Evolutionary conservation across 2,797 vertebrate species (phyloP), one percentile per base, ranked within the genome.

Genomic region (Anguilla megastoma): DNA sequence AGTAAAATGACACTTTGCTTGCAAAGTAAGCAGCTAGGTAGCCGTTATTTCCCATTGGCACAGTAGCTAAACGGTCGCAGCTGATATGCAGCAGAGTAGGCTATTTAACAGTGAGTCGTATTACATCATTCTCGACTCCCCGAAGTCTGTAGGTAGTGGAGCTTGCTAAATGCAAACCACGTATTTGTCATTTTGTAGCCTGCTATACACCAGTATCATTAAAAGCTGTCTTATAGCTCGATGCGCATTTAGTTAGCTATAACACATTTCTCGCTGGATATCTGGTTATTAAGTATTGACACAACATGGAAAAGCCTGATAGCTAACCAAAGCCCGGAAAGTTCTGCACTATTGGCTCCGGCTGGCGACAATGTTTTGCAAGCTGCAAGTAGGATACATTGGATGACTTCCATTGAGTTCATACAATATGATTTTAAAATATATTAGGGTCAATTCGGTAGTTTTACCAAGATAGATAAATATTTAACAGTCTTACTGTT

Each of bases 41-140:
- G 12, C 33, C n/a, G 16, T 7, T 3, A 14, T 18, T 7, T 36
- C 27, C n/a, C 27, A 16, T 56, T 33, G 14, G 52, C 5, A 56
- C 12, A 33, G 14, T 84, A 84, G 52, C 50, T 56, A 30, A 33
- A 24, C 4, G 50, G 54, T 33, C 12, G 83, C 50, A 84, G 27
- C 83, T 56, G 83, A 52, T 84, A 14, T 24, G 52, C n/a, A 48
- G 79, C 41, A 50, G 63, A 69, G 36, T 82, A 45, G 41, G 41
- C 41, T 45, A 30, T 82, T 50, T 87, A 84, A 30, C 60, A 69
- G 27, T 24, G 18, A 30, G 18, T 52, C 27, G 1, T 87, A 14
- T 87, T 88, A 60, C 87, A 85, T 88, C 82, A 88, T 74, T 48
- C 52, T 50, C 66, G 33, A 9, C 27, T 33, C 7, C 48, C 69